Conservation (phyloP, 2,113 vertebrate species). For the Sula dactylatra region DNA sequence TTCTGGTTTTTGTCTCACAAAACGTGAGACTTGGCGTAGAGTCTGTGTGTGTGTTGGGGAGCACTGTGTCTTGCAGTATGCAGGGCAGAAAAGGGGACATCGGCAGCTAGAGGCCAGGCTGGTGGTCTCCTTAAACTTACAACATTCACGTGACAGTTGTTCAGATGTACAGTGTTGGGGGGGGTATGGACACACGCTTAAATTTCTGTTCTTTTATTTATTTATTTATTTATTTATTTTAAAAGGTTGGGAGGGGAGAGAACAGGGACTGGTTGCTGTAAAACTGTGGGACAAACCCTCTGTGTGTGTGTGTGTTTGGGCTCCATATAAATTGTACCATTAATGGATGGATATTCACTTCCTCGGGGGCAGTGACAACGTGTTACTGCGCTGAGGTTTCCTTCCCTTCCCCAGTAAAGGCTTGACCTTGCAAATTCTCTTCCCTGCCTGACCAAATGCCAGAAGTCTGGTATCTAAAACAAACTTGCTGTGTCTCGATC, state of each 20-base stretch:
- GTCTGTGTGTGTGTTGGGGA: neutral
- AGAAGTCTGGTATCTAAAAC: neutral
- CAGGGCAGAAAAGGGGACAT: neutral
- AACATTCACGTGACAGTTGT: neutral
- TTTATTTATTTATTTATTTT: neutral
- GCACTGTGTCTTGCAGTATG: neutral
- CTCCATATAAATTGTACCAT: neutral
- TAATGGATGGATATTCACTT: fast-evolving
- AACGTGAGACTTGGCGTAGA: neutral
- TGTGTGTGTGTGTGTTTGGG: neutral
- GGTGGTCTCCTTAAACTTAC: neutral
- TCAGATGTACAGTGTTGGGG: neutral
- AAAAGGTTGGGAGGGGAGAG: neutral
- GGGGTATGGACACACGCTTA: neutral
- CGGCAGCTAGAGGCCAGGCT: neutral
- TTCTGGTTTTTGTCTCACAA: neutral
- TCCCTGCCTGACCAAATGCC: neutral
- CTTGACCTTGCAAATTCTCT: neutral
- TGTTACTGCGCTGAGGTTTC: neutral
- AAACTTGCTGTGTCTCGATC: neutral
- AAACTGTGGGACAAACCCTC: neutral
- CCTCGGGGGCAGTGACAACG: neutral
- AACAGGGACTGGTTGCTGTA: neutral
- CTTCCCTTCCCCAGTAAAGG: neutral
- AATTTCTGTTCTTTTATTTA: neutral